Evolutionary conservation across 2,888 invertebrate genomes (phyloP).

Genomic region (Malthinus seriepunctatus): DNA sequence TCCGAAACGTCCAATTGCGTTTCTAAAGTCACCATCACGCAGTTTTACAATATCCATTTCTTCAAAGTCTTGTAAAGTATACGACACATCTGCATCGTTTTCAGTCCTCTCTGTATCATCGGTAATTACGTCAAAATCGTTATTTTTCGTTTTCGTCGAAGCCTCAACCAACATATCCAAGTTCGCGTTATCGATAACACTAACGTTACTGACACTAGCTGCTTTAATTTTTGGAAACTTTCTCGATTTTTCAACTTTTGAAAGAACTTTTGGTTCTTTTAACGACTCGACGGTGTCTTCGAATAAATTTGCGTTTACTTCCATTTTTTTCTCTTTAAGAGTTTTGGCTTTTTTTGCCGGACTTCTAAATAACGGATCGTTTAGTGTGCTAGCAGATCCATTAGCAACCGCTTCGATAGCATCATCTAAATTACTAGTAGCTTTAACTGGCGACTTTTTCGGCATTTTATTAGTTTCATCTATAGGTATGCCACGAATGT

Average conservation of each 20-base stretch:
- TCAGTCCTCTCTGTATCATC: neutral
- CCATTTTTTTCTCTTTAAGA: slow-evolving; percentile 21
- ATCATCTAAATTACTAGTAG: slow-evolving; percentile 38
- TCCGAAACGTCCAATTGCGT: slow-evolving; percentile 50
- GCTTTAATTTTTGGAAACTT: too few relatives aligned
- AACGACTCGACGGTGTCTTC: neutral
- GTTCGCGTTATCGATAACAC: too few relatives aligned
- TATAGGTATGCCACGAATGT: slow-evolving; percentile 64
- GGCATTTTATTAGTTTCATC: slow-evolving; percentile 54
- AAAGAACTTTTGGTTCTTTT: too few relatives aligned
- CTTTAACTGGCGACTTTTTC: slow-evolving; percentile 35
- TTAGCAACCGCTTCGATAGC: slow-evolving; percentile 44
- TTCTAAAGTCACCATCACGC: neutral
- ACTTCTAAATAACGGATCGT: neutral
- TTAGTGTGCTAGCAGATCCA: neutral
- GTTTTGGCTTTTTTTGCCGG: slow-evolving; percentile 19
- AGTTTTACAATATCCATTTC: slow-evolving; percentile 33
- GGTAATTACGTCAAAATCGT: neutral
- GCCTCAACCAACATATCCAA: too few relatives aligned
- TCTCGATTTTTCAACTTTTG: too few relatives aligned
- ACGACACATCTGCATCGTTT: too few relatives aligned
- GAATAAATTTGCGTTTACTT: slow-evolving; percentile 1
- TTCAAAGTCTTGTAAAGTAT: slow-evolving; percentile 27
- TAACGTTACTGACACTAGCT: too few relatives aligned
- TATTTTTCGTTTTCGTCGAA: too few relatives aligned